Evolutionary conservation across 1,140 invertebrate genomes (phyloP), one percentile per base, ranked within the genome.

Genomic region (Mylabris phalerata): DNA sequence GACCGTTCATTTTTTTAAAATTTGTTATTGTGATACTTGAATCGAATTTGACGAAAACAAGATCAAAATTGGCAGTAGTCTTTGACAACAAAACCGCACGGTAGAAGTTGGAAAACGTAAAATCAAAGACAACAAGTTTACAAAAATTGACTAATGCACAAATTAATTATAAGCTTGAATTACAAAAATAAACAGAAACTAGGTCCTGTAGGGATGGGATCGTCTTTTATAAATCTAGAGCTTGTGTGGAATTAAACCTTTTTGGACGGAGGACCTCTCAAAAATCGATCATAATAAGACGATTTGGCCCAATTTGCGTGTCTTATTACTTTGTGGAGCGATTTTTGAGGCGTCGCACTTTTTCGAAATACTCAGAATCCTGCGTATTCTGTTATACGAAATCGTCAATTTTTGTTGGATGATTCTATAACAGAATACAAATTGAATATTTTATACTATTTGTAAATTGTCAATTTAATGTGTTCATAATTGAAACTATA

Each of bases 221-320:
- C 4, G 7, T 7, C 7, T 19, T 19, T 19, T 19, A 19, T 32
- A 32, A 32, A 4, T 32, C 4, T 32, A 32, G 32, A 32, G 32
- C 32, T 32, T 32, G 32, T 32, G 7, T 32, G 7, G 4, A 7
- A 3, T 5, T 4, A 32, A 32, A 32, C 3, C 7, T 32, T 32
- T 32, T 3, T 32, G 32, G 7, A 32, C 7, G 32, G 32, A 7
- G 32, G 7, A 32, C 7, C 7, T 32, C 62, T 67, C 61, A 64
- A 69, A 71, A 71, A 67, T 72, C 62, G 70, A 67, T 69, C 70
- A 68, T 66, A 69, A 65, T 64, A 72, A 72, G 70, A 70, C 69
- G 32, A 32, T 32, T 32, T 32, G 4, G 4, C 32, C 32, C 32
- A 4, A 32, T 32, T 4, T 32, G 7, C 32, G 7, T 4, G 67